These are phyloP conservation scores for Mirza zaza DNA, from an alignment of 2,113 vertebrate species.

Conservation along the genomic window DNA sequence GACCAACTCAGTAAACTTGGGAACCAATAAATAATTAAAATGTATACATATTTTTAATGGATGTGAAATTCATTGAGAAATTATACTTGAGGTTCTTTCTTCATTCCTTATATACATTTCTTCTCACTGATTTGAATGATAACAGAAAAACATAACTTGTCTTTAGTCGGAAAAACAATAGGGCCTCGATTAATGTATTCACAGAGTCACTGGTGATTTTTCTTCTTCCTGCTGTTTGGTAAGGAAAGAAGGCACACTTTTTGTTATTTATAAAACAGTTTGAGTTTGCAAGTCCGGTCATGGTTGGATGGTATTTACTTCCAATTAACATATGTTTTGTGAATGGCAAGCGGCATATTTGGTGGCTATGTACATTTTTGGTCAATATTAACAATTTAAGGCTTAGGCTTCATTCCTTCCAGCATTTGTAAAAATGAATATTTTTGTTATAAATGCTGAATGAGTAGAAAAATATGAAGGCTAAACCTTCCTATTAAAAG, in stretches of 20 bases:
- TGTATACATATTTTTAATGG: not conserved
- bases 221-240: not conserved
- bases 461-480: not conserved
- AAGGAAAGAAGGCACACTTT: fast-evolving
- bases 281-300: slow-evolving; percentile 9
- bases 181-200: fast-evolving
- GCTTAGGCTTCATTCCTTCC: slow-evolving; percentile 21
- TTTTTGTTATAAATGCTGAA: slow-evolving; percentile 23
- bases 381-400: not conserved
- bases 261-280: slow-evolving; percentile 16
- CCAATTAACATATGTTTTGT: slow-evolving; percentile 75
- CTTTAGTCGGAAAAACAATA: fast-evolving
- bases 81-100: not conserved
- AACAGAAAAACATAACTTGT: not conserved
- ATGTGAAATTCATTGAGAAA: slow-evolving; percentile 16
- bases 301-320: slow-evolving; percentile 69
- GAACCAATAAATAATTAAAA: slow-evolving; percentile 36
- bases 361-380: not conserved
- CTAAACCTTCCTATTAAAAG: not conserved
- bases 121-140: not conserved
- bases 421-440: not conserved
- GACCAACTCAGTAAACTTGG: not conserved
- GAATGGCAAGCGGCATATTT: slow-evolving; percentile 71
- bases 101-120: slow-evolving; percentile 8
- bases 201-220: not conserved